Evolutionary conservation across 2,888 invertebrate species (phyloP), one percentile per base, ranked within the genome.

Genomic region (Orchesella flavescens): DNA sequence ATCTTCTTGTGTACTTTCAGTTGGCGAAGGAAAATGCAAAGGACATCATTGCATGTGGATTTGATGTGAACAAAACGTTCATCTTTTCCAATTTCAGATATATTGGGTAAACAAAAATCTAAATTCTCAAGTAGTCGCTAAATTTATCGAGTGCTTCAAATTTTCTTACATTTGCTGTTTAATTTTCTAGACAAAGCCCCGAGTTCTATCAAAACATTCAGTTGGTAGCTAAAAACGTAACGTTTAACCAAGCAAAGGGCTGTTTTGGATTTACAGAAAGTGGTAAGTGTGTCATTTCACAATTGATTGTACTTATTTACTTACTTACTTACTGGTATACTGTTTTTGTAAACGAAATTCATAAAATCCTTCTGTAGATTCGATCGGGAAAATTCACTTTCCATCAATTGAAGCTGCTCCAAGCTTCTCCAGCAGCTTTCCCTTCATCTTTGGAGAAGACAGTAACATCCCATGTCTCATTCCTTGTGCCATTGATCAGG

Each of bases 401-500:
- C 99, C 99, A 0, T 95, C 97, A 0, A 94, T 97, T 49, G 98
- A 99, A 91, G 99, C 99, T 0, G 96, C 98, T 0, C 99, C 99
- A 0, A 95, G 96, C 0, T 93, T 99, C 88, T 95, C 96, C 0
- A 94, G 94, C 1, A 94, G 95, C 12, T 97, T 97, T 90, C 98
- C 98, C 0, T 94, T 94, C 84, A 96, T 98, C 89, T 99, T 99
- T 90, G 94, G 93, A 0, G 92, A 93, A 72, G 93, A 93, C 89
- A 94, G 94, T 89, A 93, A 94, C 88, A 92, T 97, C 66, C 94
- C 93, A 3, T 95, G 95, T 89, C 92, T 97, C 2, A 97, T 99
- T 86, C 99, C 99, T 0, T 99, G 99, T 91, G 99, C 98, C 10
- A 99, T 99, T 87, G 99, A 99, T 92, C 99, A 99, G 91, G 93